Base-by-base conservation (phyloP, 1,140 invertebrate species). In the Phymorhynchus buccinoides region DNA sequence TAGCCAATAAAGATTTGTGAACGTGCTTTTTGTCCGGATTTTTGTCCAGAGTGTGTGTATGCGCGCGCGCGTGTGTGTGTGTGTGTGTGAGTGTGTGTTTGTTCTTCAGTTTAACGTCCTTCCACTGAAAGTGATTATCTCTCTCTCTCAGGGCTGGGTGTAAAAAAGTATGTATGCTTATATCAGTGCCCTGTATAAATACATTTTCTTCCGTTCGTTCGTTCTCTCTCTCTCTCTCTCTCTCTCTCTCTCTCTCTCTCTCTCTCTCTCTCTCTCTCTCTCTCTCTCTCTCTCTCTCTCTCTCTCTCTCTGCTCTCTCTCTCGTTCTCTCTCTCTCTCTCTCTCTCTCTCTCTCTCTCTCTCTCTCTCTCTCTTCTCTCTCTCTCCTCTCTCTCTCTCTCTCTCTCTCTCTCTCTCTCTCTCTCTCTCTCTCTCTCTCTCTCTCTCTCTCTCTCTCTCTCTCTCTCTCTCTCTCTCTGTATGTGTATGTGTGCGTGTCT, bases 391-490 rank as follows among this genome's bases (percentile, higher is more conserved):
- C 16, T 27, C 56, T 27, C 56, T 27, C 56, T 71, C n/a, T 9
- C 66, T 71, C 30, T 71, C 66, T 71, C 30, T 71, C 66, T 35
- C 66, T 71, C 30, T 71, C 66, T 71, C 30, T 71, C 66, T 35
- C 30, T 71, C 0, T 71, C 30, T 71, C 68, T 71, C 30, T 71
- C 68, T 71, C 30, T 71, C 68, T 35, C 30, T 71, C 68, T 71
- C 30, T 71, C 68, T 71, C 30, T 71, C 68, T 71, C 30, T 71
- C 68, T 71, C 30, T 71, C 62, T 35, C 30, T 35, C 68, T 71
- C 30, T 71, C 68, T 71, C 68, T 71, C 68, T 71, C 30, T 71
- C 68, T 71, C 68, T 35, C 68, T 35, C 68, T 71, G 30, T 71
- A n/a, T 71, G n/a, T n/a, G n/a, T n/a, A n/a, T n/a, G n/a, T n/a